Evolutionary conservation across 2,888 invertebrate genomes (phyloP).

Genomic region (Aphodius granarius): DNA sequence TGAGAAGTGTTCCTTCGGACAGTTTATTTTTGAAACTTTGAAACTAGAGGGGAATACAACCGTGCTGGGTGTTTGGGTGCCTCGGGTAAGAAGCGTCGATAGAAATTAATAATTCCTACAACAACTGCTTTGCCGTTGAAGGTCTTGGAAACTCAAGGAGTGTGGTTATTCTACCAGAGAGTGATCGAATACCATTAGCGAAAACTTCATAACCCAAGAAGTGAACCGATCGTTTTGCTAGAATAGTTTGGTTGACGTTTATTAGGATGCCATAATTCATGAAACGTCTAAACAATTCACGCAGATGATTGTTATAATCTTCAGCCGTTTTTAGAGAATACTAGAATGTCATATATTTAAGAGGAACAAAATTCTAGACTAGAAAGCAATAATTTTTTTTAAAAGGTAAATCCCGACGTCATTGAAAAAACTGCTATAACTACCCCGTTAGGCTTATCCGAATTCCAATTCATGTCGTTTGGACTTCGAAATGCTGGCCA

Average conservation of each 20-base stretch:
- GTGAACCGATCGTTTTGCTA: not conserved
- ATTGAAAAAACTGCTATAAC: conserved; percentile 38
- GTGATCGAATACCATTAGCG: not conserved
- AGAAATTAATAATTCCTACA: not conserved
- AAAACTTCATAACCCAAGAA: not conserved
- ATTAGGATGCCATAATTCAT: not conserved
- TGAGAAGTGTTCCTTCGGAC: not conserved
- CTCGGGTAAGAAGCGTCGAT: not conserved
- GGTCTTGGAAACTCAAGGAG: not conserved
- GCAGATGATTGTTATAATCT: not conserved
- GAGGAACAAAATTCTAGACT: conserved; percentile 41
- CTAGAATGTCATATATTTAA: not conserved
- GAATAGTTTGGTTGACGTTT: not conserved
- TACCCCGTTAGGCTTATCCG: conserved; percentile 35
- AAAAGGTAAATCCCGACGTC: conserved; percentile 48
- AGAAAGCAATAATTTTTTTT: conserved; percentile 44
- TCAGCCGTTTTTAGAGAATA: not conserved
- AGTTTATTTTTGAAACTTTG: not conserved
- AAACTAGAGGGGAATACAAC: not conserved
- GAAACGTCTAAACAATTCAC: not conserved
- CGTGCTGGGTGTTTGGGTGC: not conserved
- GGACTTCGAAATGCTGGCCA: conserved; percentile 47
- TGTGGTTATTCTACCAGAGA: not conserved
- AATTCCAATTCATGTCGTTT: conserved; percentile 45
- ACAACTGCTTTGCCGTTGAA: not conserved